Conservation (phyloP, 2,113 vertebrate species). For the Cygnus buccinator region DNA sequence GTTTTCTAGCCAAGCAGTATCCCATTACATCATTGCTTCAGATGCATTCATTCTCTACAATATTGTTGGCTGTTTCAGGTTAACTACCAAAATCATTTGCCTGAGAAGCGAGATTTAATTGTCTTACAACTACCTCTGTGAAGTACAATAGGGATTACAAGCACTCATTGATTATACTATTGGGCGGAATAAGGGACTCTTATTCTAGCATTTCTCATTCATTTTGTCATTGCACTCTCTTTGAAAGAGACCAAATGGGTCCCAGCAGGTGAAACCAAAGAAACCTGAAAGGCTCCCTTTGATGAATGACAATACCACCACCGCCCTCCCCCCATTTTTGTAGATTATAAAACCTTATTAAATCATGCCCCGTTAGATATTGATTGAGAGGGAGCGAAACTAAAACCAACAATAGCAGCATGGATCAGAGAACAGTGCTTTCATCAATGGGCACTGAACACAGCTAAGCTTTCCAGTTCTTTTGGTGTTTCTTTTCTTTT, state of each 20-base stretch:
- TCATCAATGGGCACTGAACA: conserved; percentile 69
- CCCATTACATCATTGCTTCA: conserved; percentile 86
- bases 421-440: conserved; percentile 75
- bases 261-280: conserved; percentile 99
- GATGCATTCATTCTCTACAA: conserved; percentile 77
- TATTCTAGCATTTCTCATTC: conserved; percentile 88
- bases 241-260: conserved; percentile 96
- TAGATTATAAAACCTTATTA: conserved; percentile 94
- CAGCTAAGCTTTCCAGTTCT: conserved; percentile 59
- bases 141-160: conserved; percentile 88
- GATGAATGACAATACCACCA: conserved; percentile 87
- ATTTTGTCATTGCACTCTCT: conserved; percentile 87
- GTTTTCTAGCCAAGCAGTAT: conserved; percentile 58
- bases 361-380: conserved; percentile 89
- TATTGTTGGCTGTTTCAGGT: conserved; percentile 82
- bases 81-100: conserved; percentile 85
- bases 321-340: conserved; percentile 80
- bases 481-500: neutral
- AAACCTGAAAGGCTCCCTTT: conserved; percentile 90
- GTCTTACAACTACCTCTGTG: conserved; percentile 86
- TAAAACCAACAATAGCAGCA: conserved; percentile 90
- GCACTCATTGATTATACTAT: conserved; percentile 91
- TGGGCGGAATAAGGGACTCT: conserved; percentile 84
- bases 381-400: conserved; percentile 90
- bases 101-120: conserved; percentile 84